Evolutionary conservation across 1,140 invertebrate species (phyloP), one percentile per base, ranked within the genome.

Genomic region (Hycleus cichorii): DNA sequence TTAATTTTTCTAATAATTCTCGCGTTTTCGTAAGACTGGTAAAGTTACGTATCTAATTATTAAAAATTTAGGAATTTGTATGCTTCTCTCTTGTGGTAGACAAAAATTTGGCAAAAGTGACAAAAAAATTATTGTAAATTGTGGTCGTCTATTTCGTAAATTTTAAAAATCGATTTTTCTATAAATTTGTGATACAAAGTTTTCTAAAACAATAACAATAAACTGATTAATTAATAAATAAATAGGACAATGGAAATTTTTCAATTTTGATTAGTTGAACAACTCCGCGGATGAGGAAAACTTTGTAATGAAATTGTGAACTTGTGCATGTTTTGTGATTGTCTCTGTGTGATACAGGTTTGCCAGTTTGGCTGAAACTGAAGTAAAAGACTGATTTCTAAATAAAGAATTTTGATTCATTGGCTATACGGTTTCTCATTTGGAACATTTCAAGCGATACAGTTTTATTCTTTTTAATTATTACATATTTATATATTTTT

Each of bases 371-470:
- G 63, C 64, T 58, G 64, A 64, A 63, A 71, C 69, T 69, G 69
- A 71, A 54, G 57, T 57, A 71, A 70, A 71, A 70, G 69, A 71
- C 69, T 71, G 69, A 71, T 71, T 69, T 71, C 40, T n/a, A 68
- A 69, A 66, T 69, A 71, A 67, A 69, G 55, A 64, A 18, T 18
- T 57, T 45, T 57, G 55, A 49, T 42, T 47, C 40, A 11, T 42
- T 42, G 11, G 11, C 40, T 7, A 42, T 11, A 8, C 40, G 11
- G 2, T 4, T 42, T 42, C 10, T n/a, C 4, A 42, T n/a, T 42
- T 42, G 10, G 11, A 8, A 42, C 9, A 42, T 11, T 42, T 42
- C 10, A 42, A 42, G 40, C 40, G 10, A 3, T 42, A 42, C 40
- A n/a, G 10, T 42, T 11, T 42, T 42, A 7, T 42, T 11, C 40